Evolutionary conservation across 2,113 vertebrate species (phyloP), one percentile per base, ranked within the genome.

Genomic region (Rhinichthys klamathensis): DNA sequence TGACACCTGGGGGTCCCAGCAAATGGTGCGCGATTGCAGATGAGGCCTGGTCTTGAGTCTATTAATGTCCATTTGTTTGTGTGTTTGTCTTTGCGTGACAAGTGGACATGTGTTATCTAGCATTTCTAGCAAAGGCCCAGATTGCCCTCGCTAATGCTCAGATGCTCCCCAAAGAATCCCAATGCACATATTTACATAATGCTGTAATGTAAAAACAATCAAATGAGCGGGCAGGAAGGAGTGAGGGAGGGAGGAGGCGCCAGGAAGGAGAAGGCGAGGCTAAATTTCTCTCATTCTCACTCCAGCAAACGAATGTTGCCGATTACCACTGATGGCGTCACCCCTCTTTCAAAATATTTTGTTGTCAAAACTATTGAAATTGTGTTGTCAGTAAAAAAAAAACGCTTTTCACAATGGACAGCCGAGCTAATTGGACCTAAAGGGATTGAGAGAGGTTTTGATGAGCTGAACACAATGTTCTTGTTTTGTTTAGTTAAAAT

Each of bases 111-210:
- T 87, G 86, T 74, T 84, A 79, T 72, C 56, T 51, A 74, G 82
- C 75, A 87, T 87, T 87, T 56, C 76, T 74, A 49, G 65, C 76
- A 84, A 84, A 80, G 56, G 67, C 75, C 77, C 86, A 84, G 70
- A 87, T 84, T 80, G 82, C 65, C 82, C 67, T 79, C 0, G 4
- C 76, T 70, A 49, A 87, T 87, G 30, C 76, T 35, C 65, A 60
- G 61, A 49, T 70, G 54, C 65, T 80, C 82, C 67, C 86, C 51
- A 30, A 80, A 84, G 82, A 87, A 84, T 74, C 35, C 49, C 56
- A 84, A 80, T 84, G 67, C 82, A 75, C 81, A 84, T 74, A 87
- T 87, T 87, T 87, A 80, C 82, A 87, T 87, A 87, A 84, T 80
- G 65, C 65, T 41, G 38, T 84, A 80, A 87, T 75, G 80, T 56